Conservation (phyloP, 2,888 invertebrate species). For the Tethea ocularis region DNA sequence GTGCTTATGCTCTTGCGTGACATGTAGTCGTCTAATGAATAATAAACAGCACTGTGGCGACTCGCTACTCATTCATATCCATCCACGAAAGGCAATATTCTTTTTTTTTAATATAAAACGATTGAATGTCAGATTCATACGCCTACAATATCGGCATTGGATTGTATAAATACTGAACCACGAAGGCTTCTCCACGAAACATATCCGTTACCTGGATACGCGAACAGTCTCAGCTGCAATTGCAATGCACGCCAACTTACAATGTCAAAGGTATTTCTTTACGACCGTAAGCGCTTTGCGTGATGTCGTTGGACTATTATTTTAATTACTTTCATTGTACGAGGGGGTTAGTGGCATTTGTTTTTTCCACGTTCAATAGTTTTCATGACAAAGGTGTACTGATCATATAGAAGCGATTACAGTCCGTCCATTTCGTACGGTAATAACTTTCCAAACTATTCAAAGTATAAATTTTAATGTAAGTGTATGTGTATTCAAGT, state of each 20-base stretch:
- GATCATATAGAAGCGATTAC: conserved; percentile 48
- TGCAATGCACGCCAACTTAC: conserved; percentile 37
- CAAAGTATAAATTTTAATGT: conserved; percentile 38
- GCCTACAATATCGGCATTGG: conserved; percentile 55
- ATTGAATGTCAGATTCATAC: conserved; percentile 63
- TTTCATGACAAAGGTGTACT: conserved; percentile 52
- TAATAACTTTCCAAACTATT: conserved; percentile 66
- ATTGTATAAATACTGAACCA: conserved; percentile 49
- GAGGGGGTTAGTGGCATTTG: conserved; percentile 63
- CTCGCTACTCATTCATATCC: conserved; percentile 80
- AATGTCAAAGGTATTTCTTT: conserved; percentile 50
- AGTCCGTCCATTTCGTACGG: conserved; percentile 30
- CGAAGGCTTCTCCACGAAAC: conserved; percentile 29
- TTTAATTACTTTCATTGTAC: conserved; percentile 78
- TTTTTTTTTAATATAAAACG: conserved; percentile 69
- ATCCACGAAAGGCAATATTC: conserved; percentile 74
- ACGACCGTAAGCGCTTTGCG: conserved; percentile 66
- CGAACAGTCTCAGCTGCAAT: conserved; percentile 21
- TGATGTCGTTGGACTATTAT: conserved; percentile 73
- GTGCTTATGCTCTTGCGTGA: conserved; percentile 77
- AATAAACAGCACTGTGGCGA: conserved; percentile 78
- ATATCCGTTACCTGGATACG: conserved; percentile 46
- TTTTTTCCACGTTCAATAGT: conserved; percentile 56
- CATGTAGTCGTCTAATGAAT: conserved; percentile 79
- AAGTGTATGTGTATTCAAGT: conserved; percentile 38